A percentile compares a stretch with the other conserved stretches of the same genome.
phyloP scores from a whole-genome alignment of 2,888 invertebrate species.

The Beris chalybata region DNA sequence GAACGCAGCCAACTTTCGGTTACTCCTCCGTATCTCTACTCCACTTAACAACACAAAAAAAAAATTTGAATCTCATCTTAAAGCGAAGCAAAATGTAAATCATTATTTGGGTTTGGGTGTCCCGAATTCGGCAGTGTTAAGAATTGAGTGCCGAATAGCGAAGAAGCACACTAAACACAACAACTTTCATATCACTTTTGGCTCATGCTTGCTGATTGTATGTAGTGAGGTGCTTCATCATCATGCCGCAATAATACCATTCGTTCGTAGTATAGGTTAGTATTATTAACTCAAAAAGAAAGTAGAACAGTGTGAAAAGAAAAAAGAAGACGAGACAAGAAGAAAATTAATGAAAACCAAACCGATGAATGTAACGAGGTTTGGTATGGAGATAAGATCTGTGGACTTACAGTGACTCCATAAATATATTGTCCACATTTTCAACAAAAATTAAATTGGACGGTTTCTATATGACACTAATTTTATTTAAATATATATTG shows the following conservation, averaged over 20 bases:
- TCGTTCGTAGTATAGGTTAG: not conserved
- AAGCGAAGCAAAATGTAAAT: too few species aligned
- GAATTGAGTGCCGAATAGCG: not conserved
- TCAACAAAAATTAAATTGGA: not conserved
- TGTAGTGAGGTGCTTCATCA: too few species aligned
- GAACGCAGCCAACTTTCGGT: too few species aligned
- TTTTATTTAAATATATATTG: not conserved
- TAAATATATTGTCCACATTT: conserved; percentile 1
- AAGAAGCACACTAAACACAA: not conserved
- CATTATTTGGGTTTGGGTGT: not conserved
- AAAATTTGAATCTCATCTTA: too few species aligned
- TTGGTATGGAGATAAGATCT: too few species aligned
- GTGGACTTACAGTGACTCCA: not conserved
- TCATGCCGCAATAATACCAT: too few species aligned
- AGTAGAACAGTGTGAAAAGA: conserved; percentile 29
- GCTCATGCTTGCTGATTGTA: too few species aligned
- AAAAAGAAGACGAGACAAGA: conserved; percentile 17
- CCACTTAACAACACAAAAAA: too few species aligned
- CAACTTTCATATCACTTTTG: not conserved
- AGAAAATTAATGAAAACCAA: too few species aligned
- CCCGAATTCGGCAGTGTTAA: conserved; percentile 10
- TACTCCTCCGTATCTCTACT: too few species aligned
- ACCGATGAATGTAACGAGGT: too few species aligned
- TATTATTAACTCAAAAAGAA: conserved; percentile 32
- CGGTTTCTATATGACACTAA: not conserved